Conservation (phyloP, 2,888 invertebrate genomes). For the Limnephilus marmoratus region DNA sequence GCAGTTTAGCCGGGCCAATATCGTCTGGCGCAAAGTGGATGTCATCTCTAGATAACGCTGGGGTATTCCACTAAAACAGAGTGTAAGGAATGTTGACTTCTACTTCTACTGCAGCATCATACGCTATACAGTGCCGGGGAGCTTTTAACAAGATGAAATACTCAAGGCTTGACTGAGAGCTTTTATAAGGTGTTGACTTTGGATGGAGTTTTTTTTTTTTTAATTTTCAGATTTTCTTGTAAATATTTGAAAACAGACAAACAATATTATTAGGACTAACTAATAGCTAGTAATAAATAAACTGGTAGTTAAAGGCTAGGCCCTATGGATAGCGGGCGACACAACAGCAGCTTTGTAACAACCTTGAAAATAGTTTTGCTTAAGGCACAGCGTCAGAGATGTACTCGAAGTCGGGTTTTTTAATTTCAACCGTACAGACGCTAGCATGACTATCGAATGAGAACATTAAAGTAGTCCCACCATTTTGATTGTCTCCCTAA, state of each 20-base stretch:
- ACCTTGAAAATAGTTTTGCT: too few species aligned
- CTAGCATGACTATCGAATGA: too few species aligned
- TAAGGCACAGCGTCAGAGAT: too few species aligned
- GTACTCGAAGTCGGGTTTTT: too few species aligned
- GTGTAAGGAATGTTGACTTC: neutral
- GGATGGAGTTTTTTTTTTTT: neutral
- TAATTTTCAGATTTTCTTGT: neutral
- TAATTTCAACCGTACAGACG: too few species aligned
- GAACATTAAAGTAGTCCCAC: too few species aligned
- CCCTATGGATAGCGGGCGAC: too few species aligned
- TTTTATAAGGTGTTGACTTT: neutral
- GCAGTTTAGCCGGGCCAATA: conserved; percentile 42
- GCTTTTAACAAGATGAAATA: neutral
- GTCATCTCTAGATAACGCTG: conserved; percentile 43
- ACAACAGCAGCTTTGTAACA: too few species aligned
- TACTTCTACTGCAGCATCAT: neutral
- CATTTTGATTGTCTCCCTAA: too few species aligned
- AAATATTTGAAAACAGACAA: neutral
- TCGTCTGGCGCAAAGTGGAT: conserved; percentile 49
- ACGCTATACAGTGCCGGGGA: neutral
- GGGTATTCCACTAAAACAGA: conserved; percentile 2
- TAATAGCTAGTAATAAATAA: too few species aligned
- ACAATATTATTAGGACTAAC: neutral
- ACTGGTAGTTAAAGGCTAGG: too few species aligned
- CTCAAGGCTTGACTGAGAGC: neutral